Evolutionary conservation across 2,888 invertebrate genomes (phyloP), one percentile per base, ranked within the genome.

Genomic region (Aleiodes testaceus): DNA sequence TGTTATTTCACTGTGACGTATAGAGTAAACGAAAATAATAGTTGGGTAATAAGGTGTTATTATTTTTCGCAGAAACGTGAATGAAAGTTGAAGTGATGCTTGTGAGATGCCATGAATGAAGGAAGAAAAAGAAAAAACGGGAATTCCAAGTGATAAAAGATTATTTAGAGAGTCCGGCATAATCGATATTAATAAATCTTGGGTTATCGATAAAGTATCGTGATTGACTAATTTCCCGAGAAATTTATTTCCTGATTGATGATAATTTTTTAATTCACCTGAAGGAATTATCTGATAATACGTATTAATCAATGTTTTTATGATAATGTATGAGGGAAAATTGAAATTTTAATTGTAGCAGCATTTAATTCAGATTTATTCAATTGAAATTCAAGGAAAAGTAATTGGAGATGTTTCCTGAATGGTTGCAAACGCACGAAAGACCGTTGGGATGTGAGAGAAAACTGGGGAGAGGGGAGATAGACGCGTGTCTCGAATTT

Each of bases 401-500:
- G 12, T 20, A 7, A 20, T 52, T 52, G 52, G 6, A 45, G 6
- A 20, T 52, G 52, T 50, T 52, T 52, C 12, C 52, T 52, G 52
- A 22, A 11, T 52, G 11, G 20, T 52, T 12, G 20, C 11, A 22
- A 11, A 16, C 22, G 20, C n/a, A n/a, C 52, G 7, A 52, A 9
- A 14, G 20, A 16, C 52, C 52, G 52, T 52, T 18, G 52, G 18
- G 52, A 52, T 52, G 52, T 36, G 36, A 36, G 36, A 36, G 36
- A 36, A 36, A 36, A 36, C 36, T 36, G 1, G 2, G 3, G 14
- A n/a, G 44, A 14, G 47, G 61, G 36, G 66, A 42, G 65, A 52
- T 53, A 55, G 73, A 67, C 66, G 69, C 69, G 73, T 75, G 71
- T 67, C 69, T 69, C 65, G 59, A 69, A 72, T 72, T 73, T 47